Evolutionary conservation across 2,113 vertebrate species (phyloP), one percentile per base, ranked within the genome.

Genomic region (Sylvicapra grimmia): DNA sequence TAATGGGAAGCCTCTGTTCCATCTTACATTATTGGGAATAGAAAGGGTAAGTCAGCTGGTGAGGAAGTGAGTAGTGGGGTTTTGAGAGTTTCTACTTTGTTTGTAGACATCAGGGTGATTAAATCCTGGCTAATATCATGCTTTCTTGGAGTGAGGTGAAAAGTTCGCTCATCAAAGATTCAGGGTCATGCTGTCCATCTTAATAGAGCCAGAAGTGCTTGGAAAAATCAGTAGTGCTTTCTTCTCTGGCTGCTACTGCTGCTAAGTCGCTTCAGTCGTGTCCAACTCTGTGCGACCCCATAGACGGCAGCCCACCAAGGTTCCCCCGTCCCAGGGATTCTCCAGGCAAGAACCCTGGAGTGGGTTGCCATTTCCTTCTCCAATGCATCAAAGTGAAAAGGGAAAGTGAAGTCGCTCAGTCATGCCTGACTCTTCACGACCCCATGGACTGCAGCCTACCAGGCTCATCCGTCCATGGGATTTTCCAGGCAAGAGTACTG

Each of bases 21-120:
- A n/a, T 63, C 14, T 21, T 58, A 36, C 49, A 58, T 47, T n/a
- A 95, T 23, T 33, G 5, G 40, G n/a, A 53, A n/a, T 14, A 4
- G 31, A 5, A 33, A 80, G 84, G 40, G 31, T 75, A 14, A 27
- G 14, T 63, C 29, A 83, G 40, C 23, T 86, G 53, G 23, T 75
- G 5, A 18, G 27, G 33, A 54, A 54, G 40, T 40, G 44, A 95
- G 29, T 33, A 63, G 36, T 23, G 61, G 53, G 49, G 29, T 86
- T 53, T 97, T 65, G n/a, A 84, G 83, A 53, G 16, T 25, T 87
- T 80, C 77, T 75, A 49, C 36, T 87, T 59, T 84, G 29, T 84
- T 65, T 84, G 25, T 84, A 89, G 88, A 25, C 10, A 21, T 44
- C n/a, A 3, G 14, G 8, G 54, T 95, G 65, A 54, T 44, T 77